Percentiles rank a stretch among this genome's conserved stretches.
phyloP scores from a whole-genome alignment of 2,888 invertebrate species.

The Drosophila mimica region DNA sequence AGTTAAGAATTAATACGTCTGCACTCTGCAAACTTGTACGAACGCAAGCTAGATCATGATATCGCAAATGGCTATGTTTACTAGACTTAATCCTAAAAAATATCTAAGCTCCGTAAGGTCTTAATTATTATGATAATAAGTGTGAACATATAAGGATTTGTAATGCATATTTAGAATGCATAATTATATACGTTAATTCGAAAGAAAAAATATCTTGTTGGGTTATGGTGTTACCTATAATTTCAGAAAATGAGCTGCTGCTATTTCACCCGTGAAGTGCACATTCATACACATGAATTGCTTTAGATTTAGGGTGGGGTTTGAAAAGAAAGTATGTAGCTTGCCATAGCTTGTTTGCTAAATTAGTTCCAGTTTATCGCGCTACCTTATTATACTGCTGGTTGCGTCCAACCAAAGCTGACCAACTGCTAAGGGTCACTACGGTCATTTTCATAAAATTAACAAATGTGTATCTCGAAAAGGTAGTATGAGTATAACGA shows the following conservation, averaged over 20 bases:
- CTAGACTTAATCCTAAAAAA: not conserved
- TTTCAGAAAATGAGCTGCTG: conserved; percentile 47
- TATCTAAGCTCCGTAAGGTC: not conserved
- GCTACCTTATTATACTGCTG: conserved; percentile 50
- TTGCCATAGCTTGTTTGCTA: conserved; percentile 54
- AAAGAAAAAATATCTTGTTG: conserved; percentile 4
- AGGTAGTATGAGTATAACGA: conserved; percentile 1
- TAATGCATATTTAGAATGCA: conserved; percentile 5
- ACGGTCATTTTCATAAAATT: conserved; percentile 69
- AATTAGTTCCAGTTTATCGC: conserved; percentile 79
- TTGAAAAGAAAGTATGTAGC: conserved; percentile 11
- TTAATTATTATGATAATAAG: conserved; percentile 21
- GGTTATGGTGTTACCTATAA: not conserved
- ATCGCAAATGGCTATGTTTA: not conserved
- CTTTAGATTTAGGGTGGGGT: conserved; percentile 39
- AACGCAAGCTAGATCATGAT: not conserved
- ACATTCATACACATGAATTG: conserved; percentile 71
- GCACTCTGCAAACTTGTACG: not conserved
- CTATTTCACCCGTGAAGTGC: conserved; percentile 72
- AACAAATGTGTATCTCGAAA: conserved; percentile 49
- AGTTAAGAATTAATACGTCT: not conserved
- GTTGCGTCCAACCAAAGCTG: conserved; percentile 29
- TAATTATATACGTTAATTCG: not conserved
- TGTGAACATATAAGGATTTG: conserved; percentile 15
- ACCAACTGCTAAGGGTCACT: conserved; percentile 16